These are phyloP conservation scores for Rhinichthys osculus DNA, from an alignment of 2,797 vertebrate genomes.

Conservation along the genomic window DNA sequence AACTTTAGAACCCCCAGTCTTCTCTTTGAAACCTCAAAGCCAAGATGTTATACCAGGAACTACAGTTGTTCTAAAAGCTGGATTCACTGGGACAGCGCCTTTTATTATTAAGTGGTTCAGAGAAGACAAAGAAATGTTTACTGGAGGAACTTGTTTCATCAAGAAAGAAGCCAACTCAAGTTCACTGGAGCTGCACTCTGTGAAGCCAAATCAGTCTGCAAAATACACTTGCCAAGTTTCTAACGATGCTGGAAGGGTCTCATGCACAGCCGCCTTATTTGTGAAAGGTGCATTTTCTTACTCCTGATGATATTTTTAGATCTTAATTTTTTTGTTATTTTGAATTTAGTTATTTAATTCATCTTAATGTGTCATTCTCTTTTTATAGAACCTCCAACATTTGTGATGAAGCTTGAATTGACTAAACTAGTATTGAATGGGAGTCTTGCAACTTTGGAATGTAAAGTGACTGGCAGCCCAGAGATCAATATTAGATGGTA, in stretches of 20 bases:
- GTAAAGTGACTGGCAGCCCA: conserved; percentile 90
- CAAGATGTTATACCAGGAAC: conserved; percentile 90
- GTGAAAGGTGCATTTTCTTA: conserved; percentile 90
- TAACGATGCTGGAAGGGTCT: conserved; percentile 91
- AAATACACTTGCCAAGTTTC: conserved; percentile 92
- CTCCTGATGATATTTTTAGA: conserved; percentile 36
- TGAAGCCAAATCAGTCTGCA: conserved; percentile 89
- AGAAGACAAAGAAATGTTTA: conserved; percentile 87
- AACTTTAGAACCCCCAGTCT: conserved; percentile 89
- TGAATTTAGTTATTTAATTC: conserved; percentile 38
- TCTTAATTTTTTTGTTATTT: not conserved
- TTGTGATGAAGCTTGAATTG: conserved; percentile 88
- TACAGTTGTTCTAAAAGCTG: conserved; percentile 85
- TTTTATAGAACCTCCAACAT: conserved; percentile 86
- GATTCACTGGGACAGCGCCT: conserved; percentile 91
- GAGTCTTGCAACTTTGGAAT: conserved; percentile 81
- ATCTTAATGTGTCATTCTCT: conserved; percentile 65
- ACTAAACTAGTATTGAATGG: conserved; percentile 86
- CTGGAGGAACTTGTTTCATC: conserved; percentile 90
- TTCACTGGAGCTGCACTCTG: conserved; percentile 90
- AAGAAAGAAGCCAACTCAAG: conserved; percentile 91
- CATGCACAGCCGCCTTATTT: conserved; percentile 87
- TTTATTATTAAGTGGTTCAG: conserved; percentile 91
- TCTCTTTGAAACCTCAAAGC: conserved; percentile 85
- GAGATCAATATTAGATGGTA: conserved; percentile 92